Evolutionary conservation across 2,113 vertebrate species (phyloP).

Genomic region (Alexandromys fortis): DNA sequence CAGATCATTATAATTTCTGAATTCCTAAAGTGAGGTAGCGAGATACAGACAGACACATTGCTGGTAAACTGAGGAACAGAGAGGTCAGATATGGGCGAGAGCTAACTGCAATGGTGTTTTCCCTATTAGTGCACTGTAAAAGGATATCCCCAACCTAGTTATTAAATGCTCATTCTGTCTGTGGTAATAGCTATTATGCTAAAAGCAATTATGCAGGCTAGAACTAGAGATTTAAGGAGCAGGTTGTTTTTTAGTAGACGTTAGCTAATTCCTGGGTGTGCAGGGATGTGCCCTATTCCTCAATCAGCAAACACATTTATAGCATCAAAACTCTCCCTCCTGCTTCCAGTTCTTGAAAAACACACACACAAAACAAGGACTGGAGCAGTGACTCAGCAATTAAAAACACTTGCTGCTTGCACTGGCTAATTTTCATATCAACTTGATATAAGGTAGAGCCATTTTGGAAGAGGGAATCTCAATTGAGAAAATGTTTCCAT

Average conservation of each 20-base stretch:
- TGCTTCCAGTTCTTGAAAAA: constrained; percentile 6
- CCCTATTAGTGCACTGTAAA: constrained; percentile 71
- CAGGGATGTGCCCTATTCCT: neutral
- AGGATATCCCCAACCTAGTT: constrained; percentile 67
- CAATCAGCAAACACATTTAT: constrained; percentile 50
- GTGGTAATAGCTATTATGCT: constrained; percentile 70
- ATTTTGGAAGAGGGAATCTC: neutral
- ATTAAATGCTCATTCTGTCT: constrained; percentile 75
- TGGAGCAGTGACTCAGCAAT: neutral
- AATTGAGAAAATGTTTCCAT: neutral
- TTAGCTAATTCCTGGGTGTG: constrained; percentile 59
- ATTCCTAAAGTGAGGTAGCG: neutral
- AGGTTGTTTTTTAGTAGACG: constrained; percentile 52
- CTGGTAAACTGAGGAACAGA: constrained; percentile 23
- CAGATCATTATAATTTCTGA: neutral
- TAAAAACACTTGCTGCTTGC: neutral
- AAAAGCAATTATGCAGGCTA: constrained; percentile 71
- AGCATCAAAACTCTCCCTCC: constrained; percentile 48
- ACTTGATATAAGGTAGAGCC: neutral
- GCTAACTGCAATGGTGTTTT: constrained; percentile 59
- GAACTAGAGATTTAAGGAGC: neutral
- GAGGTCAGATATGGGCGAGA: neutral
- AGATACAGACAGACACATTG: neutral
- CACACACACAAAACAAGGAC: neutral
- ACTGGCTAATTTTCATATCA: neutral